Conservation (phyloP, 2,888 invertebrate species). For the Ochropleura plecta region DNA sequence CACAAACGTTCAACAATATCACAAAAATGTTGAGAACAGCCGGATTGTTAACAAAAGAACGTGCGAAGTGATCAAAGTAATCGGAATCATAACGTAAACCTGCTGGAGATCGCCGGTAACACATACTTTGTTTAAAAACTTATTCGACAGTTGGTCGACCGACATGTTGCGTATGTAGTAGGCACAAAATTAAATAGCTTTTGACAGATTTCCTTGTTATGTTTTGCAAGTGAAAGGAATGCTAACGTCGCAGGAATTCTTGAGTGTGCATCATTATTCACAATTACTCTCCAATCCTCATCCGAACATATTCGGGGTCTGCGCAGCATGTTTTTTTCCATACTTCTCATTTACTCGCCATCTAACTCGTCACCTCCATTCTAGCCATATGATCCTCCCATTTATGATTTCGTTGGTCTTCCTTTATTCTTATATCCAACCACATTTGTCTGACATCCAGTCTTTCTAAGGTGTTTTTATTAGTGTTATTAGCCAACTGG, state of each 20-base stretch:
- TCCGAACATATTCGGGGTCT: too few species aligned
- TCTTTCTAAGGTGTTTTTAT: too few species aligned
- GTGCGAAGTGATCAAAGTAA: slow-evolving; percentile 66
- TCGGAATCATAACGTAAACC: slow-evolving; percentile 53
- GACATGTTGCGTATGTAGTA: slow-evolving; percentile 51
- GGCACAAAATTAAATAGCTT: slow-evolving; percentile 37
- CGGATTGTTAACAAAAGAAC: slow-evolving; percentile 57
- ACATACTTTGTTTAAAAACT: slow-evolving; percentile 57
- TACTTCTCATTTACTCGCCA: too few species aligned
- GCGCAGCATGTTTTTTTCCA: too few species aligned
- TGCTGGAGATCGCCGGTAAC: slow-evolving; percentile 51
- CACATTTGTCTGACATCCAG: too few species aligned
- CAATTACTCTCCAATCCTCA: too few species aligned
- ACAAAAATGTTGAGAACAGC: slow-evolving; percentile 45
- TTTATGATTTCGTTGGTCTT: too few species aligned
- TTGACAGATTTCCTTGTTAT: slow-evolving; percentile 36
- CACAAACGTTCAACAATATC: slow-evolving; percentile 49
- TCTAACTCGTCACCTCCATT: too few species aligned
- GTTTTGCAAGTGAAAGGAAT: slow-evolving; percentile 15
- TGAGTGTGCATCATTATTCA: neutral
- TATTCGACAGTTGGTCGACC: slow-evolving; percentile 58
- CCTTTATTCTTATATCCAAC: too few species aligned
- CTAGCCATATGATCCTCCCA: too few species aligned
- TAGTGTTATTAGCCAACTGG: too few species aligned
- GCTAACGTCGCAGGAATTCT: neutral